These are phyloP conservation scores for Hyles lineata DNA, from an alignment of 2,888 invertebrate genomes.

Conservation along the genomic window DNA sequence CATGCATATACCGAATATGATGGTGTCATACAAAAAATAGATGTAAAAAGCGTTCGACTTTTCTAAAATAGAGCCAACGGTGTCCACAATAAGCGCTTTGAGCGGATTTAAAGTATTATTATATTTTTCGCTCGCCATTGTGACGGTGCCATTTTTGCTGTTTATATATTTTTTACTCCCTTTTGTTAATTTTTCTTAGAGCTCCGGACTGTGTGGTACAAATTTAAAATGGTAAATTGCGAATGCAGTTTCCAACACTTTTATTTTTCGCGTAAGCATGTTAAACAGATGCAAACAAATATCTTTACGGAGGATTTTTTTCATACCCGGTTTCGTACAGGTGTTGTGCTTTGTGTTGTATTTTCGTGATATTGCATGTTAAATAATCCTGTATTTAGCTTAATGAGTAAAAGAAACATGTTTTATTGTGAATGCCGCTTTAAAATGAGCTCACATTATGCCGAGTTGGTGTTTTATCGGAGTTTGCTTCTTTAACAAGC, in stretches of 20 bases:
- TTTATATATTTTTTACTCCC: conserved; percentile 29
- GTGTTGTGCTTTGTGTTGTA: neutral
- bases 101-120: conserved; percentile 37
- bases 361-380: neutral
- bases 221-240: conserved; percentile 36
- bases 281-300: conserved; percentile 27
- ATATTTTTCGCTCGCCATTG: conserved; percentile 34
- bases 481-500: too few species aligned
- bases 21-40: neutral
- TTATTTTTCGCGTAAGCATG: conserved; percentile 28
- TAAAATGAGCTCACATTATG: neutral
- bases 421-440: neutral
- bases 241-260: conserved; percentile 31
- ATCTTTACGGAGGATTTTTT: conserved; percentile 1
- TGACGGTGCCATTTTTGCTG: conserved; percentile 30
- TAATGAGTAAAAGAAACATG: neutral
- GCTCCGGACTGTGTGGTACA: conserved; percentile 28
- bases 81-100: conserved; percentile 30
- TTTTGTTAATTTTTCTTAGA: conserved; percentile 36
- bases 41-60: neutral
- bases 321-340: neutral
- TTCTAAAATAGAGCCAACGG: neutral
- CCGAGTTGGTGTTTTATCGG: neutral
- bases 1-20: too few species aligned
- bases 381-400: neutral